Evolutionary conservation across 2,797 vertebrate species (phyloP), one percentile per base, ranked within the genome.

Genomic region (Galago senegalensis): DNA sequence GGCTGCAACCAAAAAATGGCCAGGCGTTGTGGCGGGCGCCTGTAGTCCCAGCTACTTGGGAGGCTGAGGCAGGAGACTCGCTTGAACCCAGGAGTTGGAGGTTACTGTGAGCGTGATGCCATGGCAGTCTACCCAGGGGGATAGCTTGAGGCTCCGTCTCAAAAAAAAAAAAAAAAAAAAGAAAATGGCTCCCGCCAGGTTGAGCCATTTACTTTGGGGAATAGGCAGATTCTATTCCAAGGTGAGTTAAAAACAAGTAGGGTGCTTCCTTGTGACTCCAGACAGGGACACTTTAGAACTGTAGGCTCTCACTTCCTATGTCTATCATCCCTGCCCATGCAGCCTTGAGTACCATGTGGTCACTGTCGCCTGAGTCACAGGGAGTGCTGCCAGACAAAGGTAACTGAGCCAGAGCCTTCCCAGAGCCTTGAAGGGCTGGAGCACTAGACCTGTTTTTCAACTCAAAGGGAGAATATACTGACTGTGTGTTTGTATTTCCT

Each of bases 381-480:
- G 2, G 0, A 8, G 23, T 49, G 49, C 90, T 73, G 83, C 81
- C 46, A 20, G 16, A 0, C 13, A 2, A 5, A 13, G 46, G 60
- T 40, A 3, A 61, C 40, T 0, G 12, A 27, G 92, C 76, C 84
- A 70, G 67, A 23, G 34, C 85, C 31, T 70, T 76, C 75, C 5
- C 23, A 37, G 88, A n/a, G 60, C 67, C 27, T n/a, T 58, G 40
- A 31, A 60, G 65, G 77, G 49, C 94, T 5, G 34, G n/a, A 3
- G 40, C 61, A 40, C 76, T 40, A 34, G 94, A 97, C 95, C 96
- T 93, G 97, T 91, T 97, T 95, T 94, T 94, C 94, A 69, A 56
- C 97, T 81, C 29, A 49, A 63, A 77, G 85, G 95, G 87, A 75
- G 76, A 89, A 58, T 65, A 53, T 76, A 18, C 89, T 58, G 87